Percentiles rank a stretch among this genome's conserved stretches.
phyloP scores from a whole-genome alignment of 2,113 vertebrate genomes.

The Odobenus rosmarus region DNA sequence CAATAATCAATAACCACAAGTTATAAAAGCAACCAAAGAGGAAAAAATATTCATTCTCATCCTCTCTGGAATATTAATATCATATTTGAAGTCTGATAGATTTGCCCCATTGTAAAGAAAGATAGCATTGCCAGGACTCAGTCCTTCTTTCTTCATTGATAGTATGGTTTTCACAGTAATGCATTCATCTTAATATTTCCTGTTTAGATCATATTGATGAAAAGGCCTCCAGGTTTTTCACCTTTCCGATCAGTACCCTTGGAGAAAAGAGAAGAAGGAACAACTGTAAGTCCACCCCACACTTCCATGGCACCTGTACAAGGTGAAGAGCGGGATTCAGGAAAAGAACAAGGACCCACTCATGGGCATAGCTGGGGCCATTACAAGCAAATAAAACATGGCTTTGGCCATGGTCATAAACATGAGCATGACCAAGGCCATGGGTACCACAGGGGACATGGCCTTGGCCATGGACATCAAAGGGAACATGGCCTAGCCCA shows the following conservation, averaged over 20 bases:
- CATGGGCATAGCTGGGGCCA: slow-evolving; percentile 40
- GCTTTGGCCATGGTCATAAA: slow-evolving; percentile 27
- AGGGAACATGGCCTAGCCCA: background rate
- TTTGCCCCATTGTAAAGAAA: background rate
- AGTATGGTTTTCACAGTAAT: slow-evolving; percentile 29
- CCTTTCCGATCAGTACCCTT: slow-evolving; percentile 46
- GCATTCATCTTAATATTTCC: slow-evolving; percentile 62
- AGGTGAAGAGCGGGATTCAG: slow-evolving; percentile 61
- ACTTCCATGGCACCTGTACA: slow-evolving; percentile 15
- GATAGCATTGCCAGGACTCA: background rate
- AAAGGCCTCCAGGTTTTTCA: slow-evolving; percentile 84
- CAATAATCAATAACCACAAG: background rate
- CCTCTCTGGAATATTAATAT: background rate
- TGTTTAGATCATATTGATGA: background rate
- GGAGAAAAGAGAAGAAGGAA: rapidly evolving
- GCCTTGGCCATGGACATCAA: background rate
- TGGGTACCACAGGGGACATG: background rate
- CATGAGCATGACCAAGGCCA: slow-evolving; percentile 46
- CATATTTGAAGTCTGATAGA: slow-evolving; percentile 6
- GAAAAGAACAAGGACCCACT: background rate
- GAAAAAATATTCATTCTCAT: background rate
- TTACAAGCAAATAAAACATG: slow-evolving; percentile 33
- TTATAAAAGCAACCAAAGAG: background rate
- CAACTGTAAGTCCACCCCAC: background rate
- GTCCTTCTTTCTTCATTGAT: background rate